Base-by-base conservation (phyloP, 2,888 invertebrate genomes). In the Blastobasis lacticolella region DNA sequence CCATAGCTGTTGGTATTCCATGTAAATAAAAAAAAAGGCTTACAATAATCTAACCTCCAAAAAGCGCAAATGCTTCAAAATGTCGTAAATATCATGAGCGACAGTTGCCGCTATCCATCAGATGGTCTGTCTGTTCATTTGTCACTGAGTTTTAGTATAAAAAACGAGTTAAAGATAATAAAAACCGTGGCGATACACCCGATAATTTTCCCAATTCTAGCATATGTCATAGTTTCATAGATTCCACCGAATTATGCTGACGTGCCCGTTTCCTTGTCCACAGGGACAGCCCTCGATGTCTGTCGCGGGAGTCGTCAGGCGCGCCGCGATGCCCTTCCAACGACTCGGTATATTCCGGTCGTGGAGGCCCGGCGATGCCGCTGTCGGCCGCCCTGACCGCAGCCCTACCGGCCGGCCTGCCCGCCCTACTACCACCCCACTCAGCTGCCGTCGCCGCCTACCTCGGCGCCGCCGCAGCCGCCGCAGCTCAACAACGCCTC, bases 261-360 rank as follows among this genome's bases (percentile, higher is more conserved):
- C 59, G 56, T 63, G 52, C 46, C 37, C 57, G 63, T 60, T 71
- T 75, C 67, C 71, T 88, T 88, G 89, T 85, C 91, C 91, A 10
- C 92, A 95, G 95, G 88, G 94, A 95, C 82, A 94, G 94, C 82
- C 94, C 94, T 60, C 91, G 95, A 73, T 95, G 95, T 84, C 92
- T 94, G 63, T 95, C 95, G 52, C 91, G 94, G 69, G 95, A 95
- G 73, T 95, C 95, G 54, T 92, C 92, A 58, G 92, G 92, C 59
- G 91, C 90, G 62, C 92, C 91, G 57, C 91, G 94, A 59, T 94
- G 94, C 80, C 94, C 94, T 56, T 93, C 94, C 53, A 92, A 92
- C 70, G 94, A 94, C 76, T 93, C 94, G n/a, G 89, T 92, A 69
- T 92, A 92, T 71, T 93, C 93, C 46, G 93, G 92, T 56, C 90